A percentile compares a stretch with the other conserved stretches of the same genome.
These are phyloP conservation scores for Charanyca ferruginea DNA, from an alignment of 2,888 invertebrate species.

Conservation along the genomic window DNA sequence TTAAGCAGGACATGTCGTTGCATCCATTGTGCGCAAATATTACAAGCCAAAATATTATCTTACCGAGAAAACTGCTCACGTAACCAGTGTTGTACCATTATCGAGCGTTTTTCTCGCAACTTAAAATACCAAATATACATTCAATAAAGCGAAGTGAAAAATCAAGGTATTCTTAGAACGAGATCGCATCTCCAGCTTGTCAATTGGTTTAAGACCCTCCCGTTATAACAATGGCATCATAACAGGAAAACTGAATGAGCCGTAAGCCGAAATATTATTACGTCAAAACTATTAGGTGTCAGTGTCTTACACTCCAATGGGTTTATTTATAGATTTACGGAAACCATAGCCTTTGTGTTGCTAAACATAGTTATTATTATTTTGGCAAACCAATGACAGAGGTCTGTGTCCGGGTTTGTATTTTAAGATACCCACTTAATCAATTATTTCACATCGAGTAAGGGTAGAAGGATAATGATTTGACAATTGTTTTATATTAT, in stretches of 20 bases:
- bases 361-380: slow-evolving; percentile 10
- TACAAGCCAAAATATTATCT: slow-evolving; percentile 27
- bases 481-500: too few species aligned
- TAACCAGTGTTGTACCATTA: slow-evolving; percentile 27
- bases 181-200: slow-evolving; percentile 13
- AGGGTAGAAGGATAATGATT: too few species aligned
- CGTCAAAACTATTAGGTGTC: slow-evolving; percentile 34
- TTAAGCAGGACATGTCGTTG: slow-evolving; percentile 29
- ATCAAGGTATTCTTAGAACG: slow-evolving; percentile 23
- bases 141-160: slow-evolving; percentile 17
- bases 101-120: slow-evolving; percentile 29
- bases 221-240: slow-evolving; percentile 24
- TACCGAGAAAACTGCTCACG: slow-evolving; percentile 31
- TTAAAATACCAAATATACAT: slow-evolving; percentile 16
- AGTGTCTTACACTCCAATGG: slow-evolving; percentile 6
- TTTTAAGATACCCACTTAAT: too few species aligned
- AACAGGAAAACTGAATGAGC: slow-evolving; percentile 41
- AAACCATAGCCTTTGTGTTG: slow-evolving; percentile 6
- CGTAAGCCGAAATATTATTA: slow-evolving; percentile 29
- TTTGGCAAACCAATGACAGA: too few species aligned
- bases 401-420: too few species aligned
- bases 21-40: slow-evolving; percentile 27
- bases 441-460: too few species aligned
- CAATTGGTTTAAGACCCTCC: slow-evolving; percentile 27
- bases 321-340: slow-evolving; percentile 19